phyloP scores from a whole-genome alignment of 2,888 invertebrate genomes.

The Bruchidius siliquastri region DNA sequence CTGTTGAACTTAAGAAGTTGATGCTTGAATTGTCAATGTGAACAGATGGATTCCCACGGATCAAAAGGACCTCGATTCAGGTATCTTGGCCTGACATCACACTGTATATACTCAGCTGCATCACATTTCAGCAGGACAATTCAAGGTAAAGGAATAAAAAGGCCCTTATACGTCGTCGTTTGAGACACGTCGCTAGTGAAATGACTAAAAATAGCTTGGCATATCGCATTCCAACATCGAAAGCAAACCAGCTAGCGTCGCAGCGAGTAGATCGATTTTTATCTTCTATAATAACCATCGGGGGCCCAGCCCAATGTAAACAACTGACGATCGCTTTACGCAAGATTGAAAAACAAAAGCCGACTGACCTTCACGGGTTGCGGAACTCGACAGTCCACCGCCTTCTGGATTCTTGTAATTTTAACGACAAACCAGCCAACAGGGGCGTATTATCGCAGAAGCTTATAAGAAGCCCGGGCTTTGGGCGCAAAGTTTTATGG shows the following conservation, averaged over 20 bases:
- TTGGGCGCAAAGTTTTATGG: too few relatives aligned
- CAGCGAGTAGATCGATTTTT: background rate
- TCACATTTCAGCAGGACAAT: background rate
- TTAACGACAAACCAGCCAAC: background rate
- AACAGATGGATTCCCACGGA: background rate
- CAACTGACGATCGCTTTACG: background rate
- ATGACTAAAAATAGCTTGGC: background rate
- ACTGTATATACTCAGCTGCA: background rate
- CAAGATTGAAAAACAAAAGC: background rate
- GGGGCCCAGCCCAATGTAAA: background rate
- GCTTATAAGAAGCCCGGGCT: too few relatives aligned
- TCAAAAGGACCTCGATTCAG: background rate
- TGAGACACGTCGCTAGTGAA: background rate
- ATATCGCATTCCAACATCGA: background rate
- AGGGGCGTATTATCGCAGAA: too few relatives aligned
- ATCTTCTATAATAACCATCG: background rate
- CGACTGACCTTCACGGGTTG: background rate
- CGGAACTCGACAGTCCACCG: background rate
- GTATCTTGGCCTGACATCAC: background rate
- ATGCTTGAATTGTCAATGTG: background rate
- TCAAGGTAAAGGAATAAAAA: background rate
- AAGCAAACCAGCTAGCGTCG: background rate
- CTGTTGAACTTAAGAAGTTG: background rate
- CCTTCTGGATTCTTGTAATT: background rate
- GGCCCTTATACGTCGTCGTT: background rate